These are phyloP conservation scores for Hippocampus kuda DNA, from an alignment of 2,797 vertebrate species.

Conservation along the genomic window DNA sequence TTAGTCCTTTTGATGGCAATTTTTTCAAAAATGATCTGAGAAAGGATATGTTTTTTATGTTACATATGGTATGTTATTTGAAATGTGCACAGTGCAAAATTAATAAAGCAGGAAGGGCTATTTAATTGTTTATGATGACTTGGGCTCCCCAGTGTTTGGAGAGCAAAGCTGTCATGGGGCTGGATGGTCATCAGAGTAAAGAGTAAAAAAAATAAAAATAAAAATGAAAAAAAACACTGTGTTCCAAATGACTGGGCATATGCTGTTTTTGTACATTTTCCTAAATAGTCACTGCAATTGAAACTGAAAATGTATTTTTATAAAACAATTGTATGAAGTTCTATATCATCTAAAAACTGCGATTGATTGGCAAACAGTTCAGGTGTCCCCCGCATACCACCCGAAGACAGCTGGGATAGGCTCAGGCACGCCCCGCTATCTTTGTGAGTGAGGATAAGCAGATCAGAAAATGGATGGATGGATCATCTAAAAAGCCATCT, in stretches of 20 bases:
- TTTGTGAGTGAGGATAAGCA: too few species aligned
- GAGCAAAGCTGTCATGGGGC: conserved; percentile 36
- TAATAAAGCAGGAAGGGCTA: conserved; percentile 52
- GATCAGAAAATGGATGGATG: too few species aligned
- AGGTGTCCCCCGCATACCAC: too few species aligned
- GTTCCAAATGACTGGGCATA: not conserved
- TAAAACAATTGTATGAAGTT: too few species aligned
- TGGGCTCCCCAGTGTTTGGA: conserved; percentile 24
- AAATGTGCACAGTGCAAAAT: conserved; percentile 27
- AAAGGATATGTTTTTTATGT: conserved; percentile 12
- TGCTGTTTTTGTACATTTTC: too few species aligned
- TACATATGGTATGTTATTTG: conserved; percentile 34
- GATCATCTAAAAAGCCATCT: too few species aligned
- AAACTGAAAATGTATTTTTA: too few species aligned
- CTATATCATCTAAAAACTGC: too few species aligned
- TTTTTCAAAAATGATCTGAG: not conserved
- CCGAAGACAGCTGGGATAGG: too few species aligned
- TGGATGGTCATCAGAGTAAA: conserved; percentile 29
- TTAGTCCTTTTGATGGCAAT: not conserved
- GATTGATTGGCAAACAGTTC: too few species aligned
- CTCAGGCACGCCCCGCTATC: too few species aligned
- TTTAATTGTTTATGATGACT: conserved; percentile 52
- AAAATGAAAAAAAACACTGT: conserved; percentile 8
- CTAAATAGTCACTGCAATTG: too few species aligned
- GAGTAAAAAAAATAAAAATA: conserved; percentile 11